phyloP scores from a whole-genome alignment of 2,113 vertebrate species.

The Scomber scombrus region DNA sequence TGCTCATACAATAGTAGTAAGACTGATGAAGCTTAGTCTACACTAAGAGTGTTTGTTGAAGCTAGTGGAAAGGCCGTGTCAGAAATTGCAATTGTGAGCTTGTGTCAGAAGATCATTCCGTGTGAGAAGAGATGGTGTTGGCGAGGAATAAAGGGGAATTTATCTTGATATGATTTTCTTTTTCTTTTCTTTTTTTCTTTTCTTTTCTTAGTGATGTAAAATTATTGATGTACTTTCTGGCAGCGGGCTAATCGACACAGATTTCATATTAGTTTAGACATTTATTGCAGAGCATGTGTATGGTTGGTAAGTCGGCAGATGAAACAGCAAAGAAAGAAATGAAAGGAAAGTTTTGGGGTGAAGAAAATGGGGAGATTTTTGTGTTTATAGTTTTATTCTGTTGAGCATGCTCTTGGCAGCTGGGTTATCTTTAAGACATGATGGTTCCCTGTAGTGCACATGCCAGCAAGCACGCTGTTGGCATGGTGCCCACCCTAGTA shows the following conservation, averaged over 20 bases:
- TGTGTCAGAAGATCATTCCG: conserved; percentile 20
- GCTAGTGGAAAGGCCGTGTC: background rate
- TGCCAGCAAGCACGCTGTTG: conserved; percentile 56
- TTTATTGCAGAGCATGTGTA: conserved; percentile 6
- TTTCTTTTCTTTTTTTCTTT: too few relatives aligned
- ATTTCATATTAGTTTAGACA: conserved; percentile 42
- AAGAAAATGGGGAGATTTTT: conserved; percentile 32
- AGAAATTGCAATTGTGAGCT: conserved; percentile 4
- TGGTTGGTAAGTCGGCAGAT: conserved; percentile 38
- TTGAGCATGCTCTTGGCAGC: conserved; percentile 58
- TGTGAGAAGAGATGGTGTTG: conserved; percentile 24
- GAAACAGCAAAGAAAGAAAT: conserved; percentile 42
- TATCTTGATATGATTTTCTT: conserved; percentile 39
- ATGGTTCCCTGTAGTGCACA: conserved; percentile 47
- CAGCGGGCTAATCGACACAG: conserved; percentile 39
- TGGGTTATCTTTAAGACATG: conserved; percentile 55
- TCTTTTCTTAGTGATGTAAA: conserved; percentile 22
- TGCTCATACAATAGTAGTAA: conserved; percentile 26
- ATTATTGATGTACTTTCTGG: conserved; percentile 35
- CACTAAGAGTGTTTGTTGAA: conserved; percentile 20
- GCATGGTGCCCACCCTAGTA: conserved; percentile 43
- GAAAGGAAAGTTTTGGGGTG: conserved; percentile 29
- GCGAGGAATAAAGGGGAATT: conserved; percentile 19
- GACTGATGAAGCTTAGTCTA: conserved; percentile 26
- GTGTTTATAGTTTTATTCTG: conserved; percentile 58